A percentile compares a stretch with the other conserved stretches of the same genome.
Conservation (phyloP, 2,797 vertebrate species). For the Mycteria americana region DNA sequence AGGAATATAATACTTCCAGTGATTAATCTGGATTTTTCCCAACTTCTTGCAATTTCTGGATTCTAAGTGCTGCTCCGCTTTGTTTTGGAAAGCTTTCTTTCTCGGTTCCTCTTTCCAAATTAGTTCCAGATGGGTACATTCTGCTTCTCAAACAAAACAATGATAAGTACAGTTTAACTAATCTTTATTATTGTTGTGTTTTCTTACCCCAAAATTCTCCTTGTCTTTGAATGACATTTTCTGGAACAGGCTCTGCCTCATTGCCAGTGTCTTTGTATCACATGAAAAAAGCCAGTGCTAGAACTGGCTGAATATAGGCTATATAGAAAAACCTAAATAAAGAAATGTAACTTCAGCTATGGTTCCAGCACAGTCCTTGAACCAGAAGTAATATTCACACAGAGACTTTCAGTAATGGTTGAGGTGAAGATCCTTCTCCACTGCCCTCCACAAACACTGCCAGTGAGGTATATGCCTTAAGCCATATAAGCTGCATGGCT, state of each 20-base stretch:
- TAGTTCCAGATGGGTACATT: conserved; percentile 27
- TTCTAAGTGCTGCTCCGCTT: not conserved
- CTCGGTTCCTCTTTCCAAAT: not conserved
- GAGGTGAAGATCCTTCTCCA: not conserved
- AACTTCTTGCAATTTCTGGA: not conserved
- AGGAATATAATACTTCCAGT: not conserved
- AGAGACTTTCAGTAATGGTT: not conserved
- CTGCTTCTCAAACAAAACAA: conserved; percentile 10
- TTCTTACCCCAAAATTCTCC: not conserved
- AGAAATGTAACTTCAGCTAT: not conserved
- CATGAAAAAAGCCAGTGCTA: not conserved
- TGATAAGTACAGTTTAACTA: not conserved
- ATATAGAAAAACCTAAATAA: not conserved
- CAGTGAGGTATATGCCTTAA: not conserved
- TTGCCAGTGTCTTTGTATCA: not conserved
- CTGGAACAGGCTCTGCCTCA: not conserved
- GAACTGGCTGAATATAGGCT: not conserved
- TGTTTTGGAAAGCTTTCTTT: conserved; percentile 17
- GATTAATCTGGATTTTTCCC: conserved; percentile 35
- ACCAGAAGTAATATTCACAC: not conserved
- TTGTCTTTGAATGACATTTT: not conserved
- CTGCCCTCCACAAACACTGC: not conserved
- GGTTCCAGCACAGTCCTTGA: not conserved
- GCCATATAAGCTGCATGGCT: not conserved
- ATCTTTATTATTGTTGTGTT: not conserved